phyloP scores from a whole-genome alignment of 2,888 invertebrate species.

The Eumerus sabulonum region DNA sequence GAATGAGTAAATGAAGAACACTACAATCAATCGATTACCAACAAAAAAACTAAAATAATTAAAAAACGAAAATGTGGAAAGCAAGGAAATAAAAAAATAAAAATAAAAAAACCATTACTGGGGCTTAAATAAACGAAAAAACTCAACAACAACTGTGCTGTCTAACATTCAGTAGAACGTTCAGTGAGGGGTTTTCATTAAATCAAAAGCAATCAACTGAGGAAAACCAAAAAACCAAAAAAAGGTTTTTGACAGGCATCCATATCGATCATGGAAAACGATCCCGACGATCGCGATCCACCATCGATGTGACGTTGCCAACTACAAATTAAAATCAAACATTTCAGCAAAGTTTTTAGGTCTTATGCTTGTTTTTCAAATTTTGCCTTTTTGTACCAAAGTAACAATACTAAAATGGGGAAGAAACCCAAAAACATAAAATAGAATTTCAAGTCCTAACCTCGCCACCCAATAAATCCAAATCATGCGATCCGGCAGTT shows the following conservation, averaged over 20 bases:
- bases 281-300: constrained; percentile 26
- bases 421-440: constrained; percentile 51
- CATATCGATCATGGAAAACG: constrained; percentile 32
- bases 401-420: constrained; percentile 12
- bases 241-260: no score
- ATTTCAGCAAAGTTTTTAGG: constrained; percentile 52
- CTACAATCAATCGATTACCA: constrained; percentile 37
- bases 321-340: constrained; percentile 58
- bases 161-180: constrained; percentile 64
- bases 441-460: constrained; percentile 78
- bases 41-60: constrained; percentile 10
- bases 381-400: constrained; percentile 28
- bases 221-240: constrained; percentile 28
- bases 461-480: constrained; percentile 81
- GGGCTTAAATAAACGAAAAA: constrained; percentile 48
- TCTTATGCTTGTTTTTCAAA: constrained; percentile 25
- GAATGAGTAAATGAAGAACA: constrained; percentile 16
- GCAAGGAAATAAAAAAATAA: constrained; percentile 6
- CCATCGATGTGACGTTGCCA: constrained; percentile 36
- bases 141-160: constrained; percentile 62
- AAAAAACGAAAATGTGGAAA: constrained; percentile 46
- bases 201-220: constrained; percentile 28
- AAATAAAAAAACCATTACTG: constrained; percentile 16
- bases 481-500: constrained; percentile 89
- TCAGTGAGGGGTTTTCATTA: constrained; percentile 47